Base-by-base conservation (phyloP, 1,140 invertebrate genomes). In the Holotrichia oblita region DNA sequence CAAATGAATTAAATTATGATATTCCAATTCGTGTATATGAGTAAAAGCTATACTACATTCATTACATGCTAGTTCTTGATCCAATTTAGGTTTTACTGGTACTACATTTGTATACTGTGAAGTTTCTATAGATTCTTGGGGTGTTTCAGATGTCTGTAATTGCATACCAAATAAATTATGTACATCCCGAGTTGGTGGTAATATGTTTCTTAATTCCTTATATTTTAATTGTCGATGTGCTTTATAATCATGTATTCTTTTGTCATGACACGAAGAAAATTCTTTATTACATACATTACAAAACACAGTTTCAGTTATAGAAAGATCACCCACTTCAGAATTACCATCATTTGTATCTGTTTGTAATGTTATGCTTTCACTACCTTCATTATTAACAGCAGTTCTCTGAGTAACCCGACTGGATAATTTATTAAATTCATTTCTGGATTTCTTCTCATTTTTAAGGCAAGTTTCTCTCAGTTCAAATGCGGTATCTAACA, bases 391-490 rank as follows among this genome's bases (percentile, higher is more conserved):
- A n/a, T 24, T 24, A 9, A 69, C 9, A 3, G 3, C 8, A 20
- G 10, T 69, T 20, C 9, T 69, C 2, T 10, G 2, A 0, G 3
- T 24, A 69, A 20, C 3, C 1, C 4, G 27, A 4, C 4, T 34
- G 1, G 27, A 34, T 34, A 34, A 34, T 34, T 34, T 34, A 34
- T 34, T 34, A 2, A 34, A 34, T 34, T 34, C 27, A 34, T 34
- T 34, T 34, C 27, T 34, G 20, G 10, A 24, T 20, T 22, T 20
- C 24, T 69, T 69, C 14, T 69, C 64, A 69, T 69, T 69, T 27
- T 69, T 69, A 10, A 69, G 20, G 20, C 64, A 69, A 20, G 10
- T 27, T 69, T 69, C 64, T 20, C 64, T 20, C 9, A 69, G 64
- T 8, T 69, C 24, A 27, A 14, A 69, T 20, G 64, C 64, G 3